phyloP scores from a whole-genome alignment of 2,888 invertebrate species.

The Drosophila colorata region DNA sequence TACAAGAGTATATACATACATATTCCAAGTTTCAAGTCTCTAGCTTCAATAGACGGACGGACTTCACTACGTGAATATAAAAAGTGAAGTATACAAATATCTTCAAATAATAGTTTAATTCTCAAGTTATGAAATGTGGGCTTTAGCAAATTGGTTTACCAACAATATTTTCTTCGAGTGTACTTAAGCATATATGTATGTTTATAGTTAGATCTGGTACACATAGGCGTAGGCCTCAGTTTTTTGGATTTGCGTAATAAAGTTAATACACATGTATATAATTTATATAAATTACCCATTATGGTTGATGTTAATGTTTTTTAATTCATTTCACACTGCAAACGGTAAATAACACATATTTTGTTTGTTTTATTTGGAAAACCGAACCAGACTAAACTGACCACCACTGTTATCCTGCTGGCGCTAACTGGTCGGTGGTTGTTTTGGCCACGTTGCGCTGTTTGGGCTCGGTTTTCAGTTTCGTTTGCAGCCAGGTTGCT shows the following conservation, averaged over 20 bases:
- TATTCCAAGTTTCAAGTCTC: too few relatives aligned
- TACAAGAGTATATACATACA: too few relatives aligned
- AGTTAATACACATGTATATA: conserved; percentile 23
- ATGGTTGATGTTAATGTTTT: conserved; percentile 35
- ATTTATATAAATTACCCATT: conserved; percentile 53
- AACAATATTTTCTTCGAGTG: background rate
- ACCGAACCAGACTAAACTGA: conserved; percentile 42
- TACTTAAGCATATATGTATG: conserved; percentile 2
- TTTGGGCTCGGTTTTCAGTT: conserved; percentile 43
- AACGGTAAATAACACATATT: conserved; percentile 24
- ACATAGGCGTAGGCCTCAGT: conserved; percentile 35
- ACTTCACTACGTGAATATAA: too few relatives aligned
- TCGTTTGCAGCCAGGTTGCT: conserved; percentile 37
- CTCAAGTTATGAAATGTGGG: too few relatives aligned
- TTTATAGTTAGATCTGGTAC: conserved; percentile 26
- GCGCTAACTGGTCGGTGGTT: conserved; percentile 58
- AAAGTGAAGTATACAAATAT: too few relatives aligned
- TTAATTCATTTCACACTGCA: conserved; percentile 4
- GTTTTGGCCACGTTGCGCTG: conserved; percentile 62
- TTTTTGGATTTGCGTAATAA: conserved; percentile 47
- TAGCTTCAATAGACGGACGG: too few relatives aligned
- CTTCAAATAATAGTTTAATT: too few relatives aligned
- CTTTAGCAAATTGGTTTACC: too few relatives aligned
- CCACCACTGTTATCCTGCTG: conserved; percentile 39
- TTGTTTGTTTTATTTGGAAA: conserved; percentile 18